Percentiles rank a stretch among this genome's conserved stretches.
These are phyloP conservation scores for Linhomoeus sp. DNA, from an alignment of 2,888 invertebrate genomes.

Conservation along the genomic window DNA sequence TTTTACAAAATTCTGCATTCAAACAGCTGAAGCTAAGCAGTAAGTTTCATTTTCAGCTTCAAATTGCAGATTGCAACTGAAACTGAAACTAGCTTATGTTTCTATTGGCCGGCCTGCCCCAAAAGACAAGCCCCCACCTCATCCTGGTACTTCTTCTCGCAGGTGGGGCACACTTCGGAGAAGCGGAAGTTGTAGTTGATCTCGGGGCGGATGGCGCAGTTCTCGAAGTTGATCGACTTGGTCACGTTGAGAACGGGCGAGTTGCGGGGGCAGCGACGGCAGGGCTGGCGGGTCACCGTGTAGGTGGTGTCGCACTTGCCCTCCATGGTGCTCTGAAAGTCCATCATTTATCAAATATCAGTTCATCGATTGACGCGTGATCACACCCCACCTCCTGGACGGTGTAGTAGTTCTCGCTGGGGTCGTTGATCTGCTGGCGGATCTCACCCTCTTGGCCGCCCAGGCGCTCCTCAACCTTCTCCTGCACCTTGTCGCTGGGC, in stretches of 20 bases:
- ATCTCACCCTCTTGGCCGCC: neutral
- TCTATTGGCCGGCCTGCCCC: too few relatives aligned
- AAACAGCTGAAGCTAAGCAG: too few relatives aligned
- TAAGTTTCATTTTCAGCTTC: too few relatives aligned
- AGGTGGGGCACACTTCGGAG: slow-evolving; percentile 5
- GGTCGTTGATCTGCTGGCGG: neutral
- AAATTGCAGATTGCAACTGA: too few relatives aligned
- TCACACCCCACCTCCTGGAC: slow-evolving; percentile 10
- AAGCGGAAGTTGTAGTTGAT: slow-evolving; percentile 10
- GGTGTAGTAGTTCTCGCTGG: slow-evolving; percentile 7
- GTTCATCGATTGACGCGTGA: too few relatives aligned
- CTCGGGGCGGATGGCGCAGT: slow-evolving; percentile 25
- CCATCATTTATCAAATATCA: neutral
- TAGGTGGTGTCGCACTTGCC: slow-evolving; percentile 14
- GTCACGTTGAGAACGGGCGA: slow-evolving; percentile 20
- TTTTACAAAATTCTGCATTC: too few relatives aligned
- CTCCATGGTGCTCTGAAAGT: slow-evolving; percentile 12
- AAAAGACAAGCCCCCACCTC: neutral
- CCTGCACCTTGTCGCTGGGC: too few relatives aligned
- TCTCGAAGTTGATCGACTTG: slow-evolving; percentile 32
- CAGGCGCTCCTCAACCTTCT: neutral
- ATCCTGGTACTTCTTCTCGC: slow-evolving; percentile 4
- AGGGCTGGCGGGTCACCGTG: slow-evolving; percentile 4
- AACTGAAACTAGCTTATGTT: too few relatives aligned
- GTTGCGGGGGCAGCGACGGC: slow-evolving; percentile 11